Conservation (phyloP, 1,140 invertebrate species). For the Aphelinus atriplicis region DNA sequence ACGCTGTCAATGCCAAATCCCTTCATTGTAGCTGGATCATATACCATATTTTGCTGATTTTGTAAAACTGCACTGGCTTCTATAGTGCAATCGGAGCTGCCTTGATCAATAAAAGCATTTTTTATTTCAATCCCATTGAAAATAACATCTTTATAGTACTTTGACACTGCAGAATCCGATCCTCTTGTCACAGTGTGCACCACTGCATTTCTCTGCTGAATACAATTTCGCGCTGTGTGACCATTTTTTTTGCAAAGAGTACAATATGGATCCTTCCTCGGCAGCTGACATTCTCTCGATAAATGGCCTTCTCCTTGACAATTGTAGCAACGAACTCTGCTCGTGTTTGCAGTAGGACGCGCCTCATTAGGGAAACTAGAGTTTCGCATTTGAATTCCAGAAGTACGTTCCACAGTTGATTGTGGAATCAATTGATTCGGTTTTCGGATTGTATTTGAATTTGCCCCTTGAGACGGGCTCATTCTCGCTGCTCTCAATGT, state of each 20-base stretch:
- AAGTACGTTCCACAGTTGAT: not conserved
- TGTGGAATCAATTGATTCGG: not conserved
- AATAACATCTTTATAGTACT: not conserved
- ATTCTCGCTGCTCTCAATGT: not conserved
- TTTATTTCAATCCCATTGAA: not conserved
- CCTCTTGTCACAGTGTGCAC: no score
- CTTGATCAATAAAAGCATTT: not conserved
- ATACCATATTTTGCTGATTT: conserved; percentile 7
- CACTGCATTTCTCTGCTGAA: not conserved
- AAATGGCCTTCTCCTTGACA: not conserved
- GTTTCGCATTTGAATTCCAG: not conserved
- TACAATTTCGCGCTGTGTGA: not conserved
- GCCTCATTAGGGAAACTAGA: no score
- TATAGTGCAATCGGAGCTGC: not conserved
- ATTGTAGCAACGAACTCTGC: not conserved
- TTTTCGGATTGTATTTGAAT: not conserved
- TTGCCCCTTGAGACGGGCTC: not conserved
- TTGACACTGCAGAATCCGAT: not conserved
- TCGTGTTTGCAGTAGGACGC: not conserved
- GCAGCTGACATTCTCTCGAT: not conserved
- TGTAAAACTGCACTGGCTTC: not conserved
- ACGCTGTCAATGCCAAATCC: conserved; percentile 18
- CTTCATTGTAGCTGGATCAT: not conserved
- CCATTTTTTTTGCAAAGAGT: not conserved
- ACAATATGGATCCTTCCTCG: conserved; percentile 1